Conservation (phyloP, 2,113 vertebrate genomes). For the Nycticebus coucang region DNA sequence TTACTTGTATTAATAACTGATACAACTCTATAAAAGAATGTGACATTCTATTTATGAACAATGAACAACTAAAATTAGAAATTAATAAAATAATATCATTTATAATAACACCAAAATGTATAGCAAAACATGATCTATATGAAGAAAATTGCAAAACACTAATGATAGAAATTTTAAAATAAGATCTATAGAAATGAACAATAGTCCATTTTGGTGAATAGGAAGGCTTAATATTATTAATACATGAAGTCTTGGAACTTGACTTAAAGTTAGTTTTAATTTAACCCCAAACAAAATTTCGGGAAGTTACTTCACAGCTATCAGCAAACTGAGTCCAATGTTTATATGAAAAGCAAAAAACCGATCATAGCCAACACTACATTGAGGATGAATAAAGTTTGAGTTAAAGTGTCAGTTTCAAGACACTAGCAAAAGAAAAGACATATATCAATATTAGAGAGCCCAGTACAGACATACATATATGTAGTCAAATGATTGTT, state of each 20-base stretch:
- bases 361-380: neutral
- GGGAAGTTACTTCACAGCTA: too few species aligned
- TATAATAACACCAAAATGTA: neutral
- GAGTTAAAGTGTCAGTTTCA: neutral
- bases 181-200: neutral
- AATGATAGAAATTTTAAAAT: neutral
- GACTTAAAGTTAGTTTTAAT: too few species aligned
- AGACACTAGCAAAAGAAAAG: neutral
- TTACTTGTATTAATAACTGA: neutral
- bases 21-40: neutral
- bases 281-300: too few species aligned
- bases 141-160: neutral
- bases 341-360: too few species aligned
- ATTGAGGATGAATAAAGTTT: neutral
- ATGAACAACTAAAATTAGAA: neutral
- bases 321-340: too few species aligned
- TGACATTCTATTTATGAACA: neutral
- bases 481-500: neutral
- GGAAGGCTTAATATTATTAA: too few species aligned
- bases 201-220: neutral
- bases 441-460: neutral
- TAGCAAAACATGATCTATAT: neutral
- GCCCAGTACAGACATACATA: neutral
- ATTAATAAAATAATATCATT: neutral
- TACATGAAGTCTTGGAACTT: too few species aligned